Evolutionary conservation across 2,888 invertebrate genomes (phyloP).

Genomic region (Ceramica pisi): DNA sequence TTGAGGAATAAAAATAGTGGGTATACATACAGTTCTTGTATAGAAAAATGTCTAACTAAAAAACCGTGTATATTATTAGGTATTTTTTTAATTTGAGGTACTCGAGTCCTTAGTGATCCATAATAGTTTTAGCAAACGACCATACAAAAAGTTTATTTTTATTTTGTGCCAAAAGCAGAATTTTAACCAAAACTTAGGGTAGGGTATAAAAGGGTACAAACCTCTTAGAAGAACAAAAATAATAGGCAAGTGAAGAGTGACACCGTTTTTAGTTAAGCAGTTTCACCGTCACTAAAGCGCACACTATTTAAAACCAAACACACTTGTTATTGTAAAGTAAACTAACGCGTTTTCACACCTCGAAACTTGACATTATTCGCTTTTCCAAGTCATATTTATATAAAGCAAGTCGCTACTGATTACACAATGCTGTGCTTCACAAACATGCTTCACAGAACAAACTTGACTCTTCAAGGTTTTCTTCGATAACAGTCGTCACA

Average conservation of each 20-base stretch:
- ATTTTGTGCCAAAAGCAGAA: background rate
- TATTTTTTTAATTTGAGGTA: no score
- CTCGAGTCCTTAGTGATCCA: background rate
- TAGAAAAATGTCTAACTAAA: no score
- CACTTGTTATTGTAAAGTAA: background rate
- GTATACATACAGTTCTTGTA: no score
- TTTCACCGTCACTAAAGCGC: background rate
- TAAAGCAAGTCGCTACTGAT: background rate
- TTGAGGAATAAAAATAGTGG: no score
- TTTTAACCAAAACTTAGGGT: background rate
- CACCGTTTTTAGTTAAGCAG: background rate
- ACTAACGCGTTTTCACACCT: no score
- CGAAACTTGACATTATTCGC: background rate
- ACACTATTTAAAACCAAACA: background rate
- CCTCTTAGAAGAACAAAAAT: no score
- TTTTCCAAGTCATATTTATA: conserved; percentile 3
- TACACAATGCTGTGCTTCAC: background rate
- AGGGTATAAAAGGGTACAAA: no score
- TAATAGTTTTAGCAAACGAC: background rate
- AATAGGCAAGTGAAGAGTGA: no score
- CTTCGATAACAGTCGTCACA: background rate
- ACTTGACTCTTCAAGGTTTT: background rate
- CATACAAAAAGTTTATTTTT: background rate
- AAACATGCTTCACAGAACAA: background rate
- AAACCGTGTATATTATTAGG: no score